Base-by-base conservation (phyloP, 2,113 vertebrate species). In the Edolisoma coerulescens region DNA sequence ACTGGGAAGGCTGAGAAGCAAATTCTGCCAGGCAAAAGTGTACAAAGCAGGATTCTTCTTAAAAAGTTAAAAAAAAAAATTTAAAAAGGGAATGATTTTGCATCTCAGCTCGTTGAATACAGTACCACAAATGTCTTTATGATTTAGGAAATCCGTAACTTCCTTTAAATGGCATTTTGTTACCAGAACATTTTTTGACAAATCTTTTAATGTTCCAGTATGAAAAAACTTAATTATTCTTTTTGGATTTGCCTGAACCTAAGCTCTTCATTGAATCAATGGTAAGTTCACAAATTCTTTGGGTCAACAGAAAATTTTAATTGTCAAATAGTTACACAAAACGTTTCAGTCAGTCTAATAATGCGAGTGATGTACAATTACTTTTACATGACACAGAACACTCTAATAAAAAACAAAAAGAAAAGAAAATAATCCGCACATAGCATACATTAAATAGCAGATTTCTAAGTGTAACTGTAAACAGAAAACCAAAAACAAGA, bases 81-180 rank as follows among this genome's bases (percentile, higher is more conserved):
- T n/a, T n/a, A n/a, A n/a, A n/a, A n/a, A n/a, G n/a, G 1, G 1
- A 32, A 77, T 28, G 0, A 18, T 41, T 77, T 77, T 64, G 3
- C 15, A 33, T 47, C 18, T 20, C 76, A 44, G 26, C 7, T 75
- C 22, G 20, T 12, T 70, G 23, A 60, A 52, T 56, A 44, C 5
- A 61, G 35, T 12, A 47, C 9, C 35, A 10, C 0, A 47, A 67
- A 7, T 32, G 27, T 13, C 9, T 30, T 32, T 16, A 53, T 37
- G 10, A 67, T 37, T 71, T 57, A 30, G 73, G 8, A 76, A 35
- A 57, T 24, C 28, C 30, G n/a, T n/a, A 28, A 54, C 12, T 16
- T 22, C 16, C 71, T 82, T 56, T 23, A 47, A 75, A 63, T 32
- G 16, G 16, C 5, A n/a, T 41, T 85, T 82, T 79, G 7, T 20